phyloP scores from a whole-genome alignment of 2,888 invertebrate species.

The Perdita meconis region DNA sequence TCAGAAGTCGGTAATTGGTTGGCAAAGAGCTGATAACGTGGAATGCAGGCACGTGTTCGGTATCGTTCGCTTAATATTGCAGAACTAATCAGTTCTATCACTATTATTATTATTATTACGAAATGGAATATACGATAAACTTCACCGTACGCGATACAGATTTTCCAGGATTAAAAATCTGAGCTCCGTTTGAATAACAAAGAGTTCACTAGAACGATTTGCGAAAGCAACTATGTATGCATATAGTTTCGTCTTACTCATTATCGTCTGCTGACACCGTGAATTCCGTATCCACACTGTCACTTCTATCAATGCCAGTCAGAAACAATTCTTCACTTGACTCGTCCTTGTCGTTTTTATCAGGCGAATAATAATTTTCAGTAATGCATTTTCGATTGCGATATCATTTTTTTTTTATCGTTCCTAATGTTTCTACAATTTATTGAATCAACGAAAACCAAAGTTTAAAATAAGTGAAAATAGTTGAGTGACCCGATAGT shows the following conservation, averaged over 20 bases:
- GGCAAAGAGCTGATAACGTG: constrained; percentile 25
- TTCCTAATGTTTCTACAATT: constrained; percentile 19
- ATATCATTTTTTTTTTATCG: constrained; percentile 21
- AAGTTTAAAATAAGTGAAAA: neutral
- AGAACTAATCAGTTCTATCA: neutral
- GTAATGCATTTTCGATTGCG: neutral
- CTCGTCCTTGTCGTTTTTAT: constrained; percentile 1
- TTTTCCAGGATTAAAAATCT: neutral
- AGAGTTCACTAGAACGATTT: neutral
- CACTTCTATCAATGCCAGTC: neutral
- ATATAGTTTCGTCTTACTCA: neutral
- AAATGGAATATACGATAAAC: neutral
- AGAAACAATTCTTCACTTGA: constrained; percentile 3
- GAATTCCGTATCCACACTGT: constrained; percentile 5
- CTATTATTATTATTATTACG: neutral
- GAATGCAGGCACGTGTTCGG: constrained; percentile 56
- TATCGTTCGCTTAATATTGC: constrained; percentile 20
- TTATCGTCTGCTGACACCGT: constrained; percentile 11
- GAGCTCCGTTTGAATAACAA: neutral
- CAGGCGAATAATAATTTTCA: constrained; percentile 13
- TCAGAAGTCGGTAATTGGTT: neutral
- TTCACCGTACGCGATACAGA: neutral
- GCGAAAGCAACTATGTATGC: neutral
- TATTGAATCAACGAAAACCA: neutral
- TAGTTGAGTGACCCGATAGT: neutral